phyloP scores from a whole-genome alignment of 1,140 invertebrate species.

The Brachionus sp. region DNA sequence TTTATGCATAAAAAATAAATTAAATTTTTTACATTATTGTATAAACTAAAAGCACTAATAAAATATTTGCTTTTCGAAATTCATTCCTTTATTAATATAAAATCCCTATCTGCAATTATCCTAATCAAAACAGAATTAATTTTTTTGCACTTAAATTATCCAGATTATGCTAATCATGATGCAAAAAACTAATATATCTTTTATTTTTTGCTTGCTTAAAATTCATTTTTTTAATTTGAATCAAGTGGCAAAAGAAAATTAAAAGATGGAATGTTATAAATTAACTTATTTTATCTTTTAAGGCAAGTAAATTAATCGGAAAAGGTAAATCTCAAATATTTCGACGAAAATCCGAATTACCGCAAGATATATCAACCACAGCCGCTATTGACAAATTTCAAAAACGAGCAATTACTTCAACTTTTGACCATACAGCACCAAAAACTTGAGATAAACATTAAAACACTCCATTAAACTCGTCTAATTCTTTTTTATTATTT shows the following conservation, averaged over 20 bases:
- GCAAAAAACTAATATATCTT: background rate
- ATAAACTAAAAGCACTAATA: too few species aligned
- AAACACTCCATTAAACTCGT: background rate
- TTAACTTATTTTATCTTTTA: slow-evolving; percentile 46
- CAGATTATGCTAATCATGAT: background rate
- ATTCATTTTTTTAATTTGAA: background rate
- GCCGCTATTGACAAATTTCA: slow-evolving; percentile 15
- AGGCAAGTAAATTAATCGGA: slow-evolving; percentile 64
- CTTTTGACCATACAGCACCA: slow-evolving; percentile 23
- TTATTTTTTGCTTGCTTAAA: background rate
- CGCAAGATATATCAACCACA: slow-evolving; percentile 65
- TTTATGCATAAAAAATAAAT: too few species aligned
- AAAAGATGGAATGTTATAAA: background rate
- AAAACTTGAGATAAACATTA: background rate
- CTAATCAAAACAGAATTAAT: background rate
- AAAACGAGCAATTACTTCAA: slow-evolving; percentile 11
- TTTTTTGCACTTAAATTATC: background rate
- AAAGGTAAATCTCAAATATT: slow-evolving; percentile 73
- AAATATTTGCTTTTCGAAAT: too few species aligned
- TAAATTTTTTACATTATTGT: too few species aligned
- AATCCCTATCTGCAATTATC: background rate
- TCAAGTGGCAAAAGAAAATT: background rate
- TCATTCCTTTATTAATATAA: too few species aligned
- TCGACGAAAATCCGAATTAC: slow-evolving; percentile 83
- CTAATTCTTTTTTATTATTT: background rate